These are phyloP conservation scores for Acridotheres tristis DNA, from an alignment of 2,797 vertebrate genomes.

Conservation along the genomic window DNA sequence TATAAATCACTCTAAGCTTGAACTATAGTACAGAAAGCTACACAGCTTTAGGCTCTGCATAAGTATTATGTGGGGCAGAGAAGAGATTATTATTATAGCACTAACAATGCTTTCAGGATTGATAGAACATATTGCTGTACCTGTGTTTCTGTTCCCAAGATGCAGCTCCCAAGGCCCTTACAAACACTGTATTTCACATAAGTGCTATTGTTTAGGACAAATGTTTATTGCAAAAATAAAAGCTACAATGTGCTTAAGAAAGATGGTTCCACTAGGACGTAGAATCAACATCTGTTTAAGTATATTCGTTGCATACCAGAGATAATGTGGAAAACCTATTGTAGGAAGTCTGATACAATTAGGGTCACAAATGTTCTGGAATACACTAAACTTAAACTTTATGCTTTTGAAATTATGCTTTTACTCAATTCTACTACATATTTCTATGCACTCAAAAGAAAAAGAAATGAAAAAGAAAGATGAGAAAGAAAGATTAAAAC, in stretches of 20 bases:
- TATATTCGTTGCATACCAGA: neutral
- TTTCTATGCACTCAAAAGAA: neutral
- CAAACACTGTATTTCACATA: neutral
- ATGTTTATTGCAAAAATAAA: slow-evolving; percentile 14
- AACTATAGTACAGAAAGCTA: neutral
- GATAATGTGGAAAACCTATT: neutral
- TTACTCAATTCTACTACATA: neutral
- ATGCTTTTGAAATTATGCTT: neutral
- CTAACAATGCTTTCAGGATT: neutral
- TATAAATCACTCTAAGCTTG: neutral
- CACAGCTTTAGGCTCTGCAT: neutral
- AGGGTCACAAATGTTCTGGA: slow-evolving; percentile 4
- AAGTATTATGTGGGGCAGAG: neutral
- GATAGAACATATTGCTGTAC: neutral
- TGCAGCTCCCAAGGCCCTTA: slow-evolving; percentile 1
- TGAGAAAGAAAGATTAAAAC: neutral
- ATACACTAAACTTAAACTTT: neutral
- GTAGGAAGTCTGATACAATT: neutral
- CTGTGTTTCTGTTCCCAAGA: neutral
- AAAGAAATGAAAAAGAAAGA: neutral
- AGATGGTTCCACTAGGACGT: neutral
- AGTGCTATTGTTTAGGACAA: slow-evolving; percentile 44
- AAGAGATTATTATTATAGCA: neutral
- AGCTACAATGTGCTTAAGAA: neutral
- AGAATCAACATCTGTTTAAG: neutral